Percentiles rank a stretch among this genome's conserved stretches.
Conservation (phyloP, 2,888 invertebrate species). For the Idaea biselata region DNA sequence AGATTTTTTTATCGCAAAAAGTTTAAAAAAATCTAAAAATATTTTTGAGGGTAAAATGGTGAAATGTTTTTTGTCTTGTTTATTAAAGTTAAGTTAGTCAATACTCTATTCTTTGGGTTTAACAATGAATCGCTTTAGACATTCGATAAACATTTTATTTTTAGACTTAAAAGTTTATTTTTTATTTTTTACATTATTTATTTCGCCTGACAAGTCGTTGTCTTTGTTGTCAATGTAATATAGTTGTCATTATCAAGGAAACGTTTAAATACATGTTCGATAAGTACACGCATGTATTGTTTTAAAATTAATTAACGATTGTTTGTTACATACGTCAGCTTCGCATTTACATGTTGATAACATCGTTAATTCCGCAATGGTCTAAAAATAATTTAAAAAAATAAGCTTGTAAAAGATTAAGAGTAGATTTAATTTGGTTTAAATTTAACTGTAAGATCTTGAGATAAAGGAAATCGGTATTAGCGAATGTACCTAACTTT, state of each 20-base stretch:
- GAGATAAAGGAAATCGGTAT: background rate
- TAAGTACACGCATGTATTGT: slow-evolving; percentile 16
- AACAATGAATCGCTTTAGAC: too few species aligned
- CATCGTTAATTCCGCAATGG: slow-evolving; percentile 17
- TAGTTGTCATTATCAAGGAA: slow-evolving; percentile 25
- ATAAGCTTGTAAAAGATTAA: background rate
- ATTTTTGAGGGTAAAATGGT: too few species aligned
- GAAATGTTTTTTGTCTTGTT: too few species aligned
- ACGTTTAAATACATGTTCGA: slow-evolving; percentile 17
- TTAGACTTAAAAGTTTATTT: too few species aligned
- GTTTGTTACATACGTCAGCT: slow-evolving; percentile 16
- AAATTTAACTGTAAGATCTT: background rate
- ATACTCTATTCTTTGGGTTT: too few species aligned
- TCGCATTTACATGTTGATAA: slow-evolving; percentile 19
- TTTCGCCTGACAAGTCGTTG: background rate
- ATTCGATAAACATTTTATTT: too few species aligned
- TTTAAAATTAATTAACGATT: slow-evolving; percentile 24
- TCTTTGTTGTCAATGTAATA: slow-evolving; percentile 10
- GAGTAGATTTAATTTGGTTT: background rate
- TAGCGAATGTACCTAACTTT: background rate
- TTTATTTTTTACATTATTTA: too few species aligned
- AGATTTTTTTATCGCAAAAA: too few species aligned
- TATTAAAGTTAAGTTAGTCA: too few species aligned
- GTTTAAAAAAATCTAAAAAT: too few species aligned
- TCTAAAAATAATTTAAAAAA: background rate